Evolutionary conservation across 2,888 invertebrate species (phyloP).

Genomic region (Ophion obscuratus): DNA sequence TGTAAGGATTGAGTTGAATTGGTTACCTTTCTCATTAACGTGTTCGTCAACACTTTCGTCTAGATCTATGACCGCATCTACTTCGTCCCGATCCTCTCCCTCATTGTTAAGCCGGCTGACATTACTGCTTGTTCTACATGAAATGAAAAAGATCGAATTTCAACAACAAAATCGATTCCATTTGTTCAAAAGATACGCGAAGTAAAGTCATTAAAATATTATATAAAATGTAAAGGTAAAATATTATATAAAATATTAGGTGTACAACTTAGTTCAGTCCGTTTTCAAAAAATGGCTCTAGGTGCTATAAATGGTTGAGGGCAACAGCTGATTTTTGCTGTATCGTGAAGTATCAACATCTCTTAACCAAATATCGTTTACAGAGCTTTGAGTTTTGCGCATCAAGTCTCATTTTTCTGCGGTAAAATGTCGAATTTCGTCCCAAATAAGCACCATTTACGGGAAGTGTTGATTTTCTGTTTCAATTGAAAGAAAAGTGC

Average conservation of each 20-base stretch:
- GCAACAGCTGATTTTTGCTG: too few species aligned
- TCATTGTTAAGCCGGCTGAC: conserved; percentile 13
- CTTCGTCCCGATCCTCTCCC: conserved; percentile 8
- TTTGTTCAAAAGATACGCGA: conserved; percentile 15
- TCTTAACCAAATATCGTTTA: too few species aligned
- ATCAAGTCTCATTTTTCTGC: too few species aligned
- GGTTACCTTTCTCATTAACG: conserved; percentile 22
- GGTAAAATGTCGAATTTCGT: too few species aligned
- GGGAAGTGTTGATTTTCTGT: too few species aligned
- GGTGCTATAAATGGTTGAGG: too few species aligned
- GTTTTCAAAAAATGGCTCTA: too few species aligned
- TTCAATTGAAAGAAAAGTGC: too few species aligned
- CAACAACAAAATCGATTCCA: conserved; percentile 12
- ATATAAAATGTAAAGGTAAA: conserved; percentile 12
- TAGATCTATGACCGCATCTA: conserved; percentile 6
- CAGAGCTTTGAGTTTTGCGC: too few species aligned
- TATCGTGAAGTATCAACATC: too few species aligned
- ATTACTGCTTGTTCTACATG: conserved; percentile 37
- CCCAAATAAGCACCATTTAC: too few species aligned
- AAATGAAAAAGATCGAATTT: conserved; percentile 27
- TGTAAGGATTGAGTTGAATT: conserved; percentile 16
- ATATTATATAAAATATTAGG: background rate
- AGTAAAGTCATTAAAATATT: conserved; percentile 10
- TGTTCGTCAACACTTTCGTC: conserved; percentile 11
- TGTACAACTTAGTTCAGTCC: too few species aligned